A percentile compares a stretch with the other conserved stretches of the same genome.
phyloP scores from a whole-genome alignment of 2,113 vertebrate species.

The Calcarius ornatus region DNA sequence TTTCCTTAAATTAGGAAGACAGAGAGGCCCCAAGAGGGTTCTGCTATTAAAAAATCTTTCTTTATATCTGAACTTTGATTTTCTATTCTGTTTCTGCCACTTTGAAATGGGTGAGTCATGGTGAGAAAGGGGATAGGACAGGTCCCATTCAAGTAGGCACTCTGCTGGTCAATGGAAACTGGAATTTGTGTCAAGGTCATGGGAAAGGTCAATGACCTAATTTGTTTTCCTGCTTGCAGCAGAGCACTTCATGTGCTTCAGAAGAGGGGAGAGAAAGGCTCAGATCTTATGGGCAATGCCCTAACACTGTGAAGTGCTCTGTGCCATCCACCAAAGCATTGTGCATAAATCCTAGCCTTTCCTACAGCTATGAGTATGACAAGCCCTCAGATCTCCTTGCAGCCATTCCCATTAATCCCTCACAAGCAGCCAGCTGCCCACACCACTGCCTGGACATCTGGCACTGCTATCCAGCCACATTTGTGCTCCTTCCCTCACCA shows the following conservation, averaged over 20 bases:
- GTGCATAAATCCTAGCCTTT: neutral
- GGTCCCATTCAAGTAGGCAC: slow-evolving; percentile 30
- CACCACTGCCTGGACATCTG: neutral
- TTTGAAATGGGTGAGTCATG: slow-evolving; percentile 25
- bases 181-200: slow-evolving; percentile 70
- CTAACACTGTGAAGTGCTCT: neutral
- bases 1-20: slow-evolving; percentile 25
- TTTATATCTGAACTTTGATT: slow-evolving; percentile 26
- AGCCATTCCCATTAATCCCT: neutral
- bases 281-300: neutral
- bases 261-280: neutral
- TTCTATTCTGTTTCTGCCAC: slow-evolving; percentile 37
- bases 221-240: slow-evolving; percentile 37
- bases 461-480: accelerated
- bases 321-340: neutral
- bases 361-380: neutral
- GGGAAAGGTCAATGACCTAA: slow-evolving; percentile 68
- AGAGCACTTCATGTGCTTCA: neutral
- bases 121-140: slow-evolving; percentile 33
- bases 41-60: slow-evolving; percentile 1
- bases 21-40: neutral
- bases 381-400: neutral
- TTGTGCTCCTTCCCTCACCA: neutral
- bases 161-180: slow-evolving; percentile 48
- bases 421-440: neutral